Base-by-base conservation (phyloP, 2,797 vertebrate genomes). In the Acrocephalus scirpaceus region DNA sequence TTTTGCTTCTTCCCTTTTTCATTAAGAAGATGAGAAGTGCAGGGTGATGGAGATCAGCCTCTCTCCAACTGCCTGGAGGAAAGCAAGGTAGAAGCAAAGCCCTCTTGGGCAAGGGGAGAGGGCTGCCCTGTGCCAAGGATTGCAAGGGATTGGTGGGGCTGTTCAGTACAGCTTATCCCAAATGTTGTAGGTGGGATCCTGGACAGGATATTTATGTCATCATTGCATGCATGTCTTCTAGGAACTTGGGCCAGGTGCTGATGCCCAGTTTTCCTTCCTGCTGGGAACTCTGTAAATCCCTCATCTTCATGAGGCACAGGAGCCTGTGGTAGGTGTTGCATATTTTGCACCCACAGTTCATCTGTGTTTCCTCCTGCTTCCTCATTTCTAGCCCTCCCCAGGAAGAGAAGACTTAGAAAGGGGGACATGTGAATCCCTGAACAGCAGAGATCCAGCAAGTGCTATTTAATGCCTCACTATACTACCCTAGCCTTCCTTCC, bases 361-460 rank as follows among this genome's bases (percentile, higher is more conserved):
- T 44, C 45, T 73, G 17, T 54, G 22, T 70, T 95, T 95, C 76
- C 79, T 91, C 50, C 57, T 79, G 38, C 67, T 79, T 78, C 42
- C 77, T 79, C 13, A 14, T 50, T 60, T 66, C 64, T 45, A 85
- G 12, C 21, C 77, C 93, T 92, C 60, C 51, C 61, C 74, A 80
- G 92, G 84, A 93, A 85, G 34, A 54, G 48, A 79, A 53, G 42
- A 54, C 69, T 95, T 91, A 85, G 45, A 72, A 90, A 73, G 19
- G 82, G 27, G 16, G 64, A 22, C 32, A 71, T 60, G 22, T 60
- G 72, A 90, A 90, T 90, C 64, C 45, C 60, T 70, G 74, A 21
- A 74, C 74, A 75, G 48, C 48, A 93, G 42, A 76, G 56, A 82
- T 64, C 17, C 60, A 95, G 42, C 19, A 16, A 84, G 30, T 54